These are phyloP conservation scores for Lynx canadensis DNA, from an alignment of 2,113 vertebrate species.

Conservation along the genomic window DNA sequence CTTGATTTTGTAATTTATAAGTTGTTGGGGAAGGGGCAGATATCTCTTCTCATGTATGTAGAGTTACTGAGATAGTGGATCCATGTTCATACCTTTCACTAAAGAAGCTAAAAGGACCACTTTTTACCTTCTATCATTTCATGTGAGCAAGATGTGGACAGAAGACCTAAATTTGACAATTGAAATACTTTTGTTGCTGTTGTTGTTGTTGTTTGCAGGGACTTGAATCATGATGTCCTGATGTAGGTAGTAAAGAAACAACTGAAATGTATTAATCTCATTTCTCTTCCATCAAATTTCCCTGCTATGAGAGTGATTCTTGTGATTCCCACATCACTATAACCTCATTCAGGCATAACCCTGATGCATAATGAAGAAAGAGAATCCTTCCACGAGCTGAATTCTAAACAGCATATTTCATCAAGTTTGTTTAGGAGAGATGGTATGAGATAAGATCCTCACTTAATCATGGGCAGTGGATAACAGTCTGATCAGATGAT, in stretches of 20 bases:
- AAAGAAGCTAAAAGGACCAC: neutral
- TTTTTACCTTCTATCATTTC: neutral
- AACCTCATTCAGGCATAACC: neutral
- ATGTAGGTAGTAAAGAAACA: neutral
- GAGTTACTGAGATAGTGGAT: neutral
- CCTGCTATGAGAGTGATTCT: neutral
- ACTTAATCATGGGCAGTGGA: neutral
- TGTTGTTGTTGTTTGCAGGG: neutral
- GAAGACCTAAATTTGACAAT: neutral
- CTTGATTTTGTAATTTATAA: neutral
- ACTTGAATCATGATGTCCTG: neutral
- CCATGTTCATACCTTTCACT: neutral
- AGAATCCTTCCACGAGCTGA: neutral
- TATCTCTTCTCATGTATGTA: neutral
- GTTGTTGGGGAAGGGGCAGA: neutral
- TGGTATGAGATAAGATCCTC: neutral
- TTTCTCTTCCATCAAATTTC: neutral
- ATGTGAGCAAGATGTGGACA: neutral
- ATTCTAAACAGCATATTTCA: neutral
- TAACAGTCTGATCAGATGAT: neutral
- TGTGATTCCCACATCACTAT: neutral
- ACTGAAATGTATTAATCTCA: neutral
- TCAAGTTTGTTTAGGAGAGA: neutral
- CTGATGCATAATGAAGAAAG: neutral
- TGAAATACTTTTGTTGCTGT: neutral